phyloP scores from a whole-genome alignment of 2,113 vertebrate genomes.

The Heterotilapia buettikoferi region DNA sequence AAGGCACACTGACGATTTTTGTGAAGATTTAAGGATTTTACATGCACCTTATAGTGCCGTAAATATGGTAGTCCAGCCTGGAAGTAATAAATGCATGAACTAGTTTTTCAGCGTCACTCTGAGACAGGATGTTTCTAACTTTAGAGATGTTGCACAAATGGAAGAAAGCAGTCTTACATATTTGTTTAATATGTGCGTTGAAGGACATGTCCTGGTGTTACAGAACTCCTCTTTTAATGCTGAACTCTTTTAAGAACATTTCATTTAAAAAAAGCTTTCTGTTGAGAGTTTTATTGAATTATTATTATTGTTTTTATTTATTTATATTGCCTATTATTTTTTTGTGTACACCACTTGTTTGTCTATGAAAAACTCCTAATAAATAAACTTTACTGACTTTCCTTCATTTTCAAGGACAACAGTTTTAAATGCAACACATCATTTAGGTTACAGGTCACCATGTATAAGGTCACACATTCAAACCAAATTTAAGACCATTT shows the following conservation, averaged over 20 bases:
- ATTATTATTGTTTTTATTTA: neutral
- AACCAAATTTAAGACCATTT: neutral
- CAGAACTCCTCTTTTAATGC: neutral
- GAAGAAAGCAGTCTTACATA: fast-evolving
- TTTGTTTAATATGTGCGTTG: fast-evolving
- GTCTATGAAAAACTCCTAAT: neutral
- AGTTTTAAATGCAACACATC: neutral
- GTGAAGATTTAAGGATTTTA: too few species aligned
- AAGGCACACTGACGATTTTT: too few species aligned
- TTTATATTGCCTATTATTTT: neutral
- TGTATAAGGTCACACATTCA: neutral
- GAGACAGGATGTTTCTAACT: too few species aligned
- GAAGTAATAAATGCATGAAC: too few species aligned
- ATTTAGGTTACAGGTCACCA: fast-evolving
- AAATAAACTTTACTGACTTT: neutral
- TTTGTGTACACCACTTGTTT: neutral
- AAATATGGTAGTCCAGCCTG: too few species aligned
- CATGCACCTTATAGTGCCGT: too few species aligned
- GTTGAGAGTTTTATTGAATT: neutral
- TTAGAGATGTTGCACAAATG: neutral
- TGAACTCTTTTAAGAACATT: neutral
- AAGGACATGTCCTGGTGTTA: neutral
- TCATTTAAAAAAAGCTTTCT: neutral
- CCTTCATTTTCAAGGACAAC: neutral
- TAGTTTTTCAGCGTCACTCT: too few species aligned